Conservation (phyloP, 2,113 vertebrate genomes). For the Hucho hucho region DNA sequence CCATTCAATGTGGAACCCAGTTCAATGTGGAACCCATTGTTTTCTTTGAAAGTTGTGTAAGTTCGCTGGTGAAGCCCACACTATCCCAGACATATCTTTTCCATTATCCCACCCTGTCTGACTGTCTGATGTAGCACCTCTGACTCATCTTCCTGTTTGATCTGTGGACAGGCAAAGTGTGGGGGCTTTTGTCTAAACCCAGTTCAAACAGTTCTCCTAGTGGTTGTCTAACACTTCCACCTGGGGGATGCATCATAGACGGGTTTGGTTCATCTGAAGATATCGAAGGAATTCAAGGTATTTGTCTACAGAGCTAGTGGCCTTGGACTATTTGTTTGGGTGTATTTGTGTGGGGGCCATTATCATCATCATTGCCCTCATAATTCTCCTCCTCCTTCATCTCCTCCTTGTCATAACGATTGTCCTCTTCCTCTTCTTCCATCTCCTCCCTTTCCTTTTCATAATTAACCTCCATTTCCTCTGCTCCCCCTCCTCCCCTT, state of each 20-base stretch:
- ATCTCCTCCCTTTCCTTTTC: too few relatives aligned
- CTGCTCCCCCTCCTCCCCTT: too few relatives aligned
- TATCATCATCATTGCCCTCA: too few relatives aligned
- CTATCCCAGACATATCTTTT: not conserved
- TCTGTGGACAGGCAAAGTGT: not conserved
- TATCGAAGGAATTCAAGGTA: not conserved
- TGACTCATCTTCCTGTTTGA: constrained; percentile 1
- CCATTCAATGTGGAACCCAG: too few relatives aligned
- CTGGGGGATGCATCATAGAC: not conserved
- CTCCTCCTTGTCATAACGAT: too few relatives aligned
- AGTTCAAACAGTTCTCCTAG: not conserved
- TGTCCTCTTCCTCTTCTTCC: too few relatives aligned
- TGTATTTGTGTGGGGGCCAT: not conserved
- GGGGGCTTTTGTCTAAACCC: not conserved
- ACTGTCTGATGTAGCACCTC: not conserved
- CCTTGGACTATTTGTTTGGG: not conserved
- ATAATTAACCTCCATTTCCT: too few relatives aligned
- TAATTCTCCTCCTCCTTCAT: too few relatives aligned
- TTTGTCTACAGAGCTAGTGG: not conserved
- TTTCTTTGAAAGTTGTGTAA: too few relatives aligned
- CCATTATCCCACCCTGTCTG: not conserved
- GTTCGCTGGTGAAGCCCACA: too few relatives aligned
- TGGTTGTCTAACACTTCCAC: not conserved
- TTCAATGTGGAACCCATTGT: too few relatives aligned
- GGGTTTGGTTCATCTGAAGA: not conserved